Percentiles rank a stretch among this genome's conserved stretches.
Evolutionary conservation across 2,888 invertebrate species (phyloP).

Genomic region (Ceramica pisi): DNA sequence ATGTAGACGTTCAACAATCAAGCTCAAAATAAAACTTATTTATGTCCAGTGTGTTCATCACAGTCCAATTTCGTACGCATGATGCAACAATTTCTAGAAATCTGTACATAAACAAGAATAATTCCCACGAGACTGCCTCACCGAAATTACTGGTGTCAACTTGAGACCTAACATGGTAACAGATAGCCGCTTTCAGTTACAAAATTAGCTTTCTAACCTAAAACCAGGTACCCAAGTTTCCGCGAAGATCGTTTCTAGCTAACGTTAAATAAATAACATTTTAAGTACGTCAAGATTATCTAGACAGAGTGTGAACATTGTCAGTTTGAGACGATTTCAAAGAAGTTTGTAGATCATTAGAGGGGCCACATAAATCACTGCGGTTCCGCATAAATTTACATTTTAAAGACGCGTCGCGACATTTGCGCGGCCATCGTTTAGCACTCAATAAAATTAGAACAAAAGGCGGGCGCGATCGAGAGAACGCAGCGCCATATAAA

Average conservation of each 20-base stretch:
- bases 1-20: constrained; percentile 44
- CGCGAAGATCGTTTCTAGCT: constrained; percentile 52
- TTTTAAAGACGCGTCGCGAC: constrained; percentile 77
- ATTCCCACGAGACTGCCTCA: constrained; percentile 58
- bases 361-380: constrained; percentile 79
- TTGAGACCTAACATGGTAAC: constrained; percentile 60
- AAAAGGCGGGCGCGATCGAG: constrained; percentile 75
- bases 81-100: constrained; percentile 66
- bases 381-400: constrained; percentile 85
- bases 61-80: constrained; percentile 48
- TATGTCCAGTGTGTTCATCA: constrained; percentile 48
- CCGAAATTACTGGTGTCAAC: constrained; percentile 60
- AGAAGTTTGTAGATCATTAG: constrained; percentile 80
- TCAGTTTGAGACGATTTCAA: constrained; percentile 69
- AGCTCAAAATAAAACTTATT: constrained; percentile 54
- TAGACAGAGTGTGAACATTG: constrained; percentile 69
- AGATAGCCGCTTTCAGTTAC: constrained; percentile 58
- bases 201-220: constrained; percentile 66
- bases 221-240: constrained; percentile 58
- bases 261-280: constrained; percentile 65
- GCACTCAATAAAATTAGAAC: constrained; percentile 83
- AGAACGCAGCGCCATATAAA: constrained; percentile 63
- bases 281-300: constrained; percentile 66
- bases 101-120: constrained; percentile 46
- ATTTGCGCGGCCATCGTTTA: constrained; percentile 75